phyloP scores from a whole-genome alignment of 2,797 vertebrate genomes.

The Leptodactylus fallax region DNA sequence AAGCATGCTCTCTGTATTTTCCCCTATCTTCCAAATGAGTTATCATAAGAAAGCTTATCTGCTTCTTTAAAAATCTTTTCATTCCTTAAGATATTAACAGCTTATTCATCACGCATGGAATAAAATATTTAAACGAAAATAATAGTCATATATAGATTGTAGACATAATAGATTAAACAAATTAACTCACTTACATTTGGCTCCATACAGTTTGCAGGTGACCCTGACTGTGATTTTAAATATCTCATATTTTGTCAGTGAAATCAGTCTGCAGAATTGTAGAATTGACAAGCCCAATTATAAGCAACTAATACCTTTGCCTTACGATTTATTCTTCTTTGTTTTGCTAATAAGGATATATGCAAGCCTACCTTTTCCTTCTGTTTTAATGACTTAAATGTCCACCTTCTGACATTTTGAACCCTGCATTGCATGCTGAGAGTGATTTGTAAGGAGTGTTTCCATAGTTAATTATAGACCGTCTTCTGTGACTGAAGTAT shows the following conservation, averaged over 20 bases:
- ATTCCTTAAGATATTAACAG: not conserved
- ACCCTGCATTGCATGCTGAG: conserved; percentile 65
- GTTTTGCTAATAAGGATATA: conserved; percentile 23
- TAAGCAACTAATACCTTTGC: not conserved
- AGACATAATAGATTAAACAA: not conserved
- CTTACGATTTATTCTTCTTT: not conserved
- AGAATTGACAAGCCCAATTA: conserved; percentile 15
- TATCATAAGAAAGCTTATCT: not conserved
- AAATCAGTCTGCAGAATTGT: not conserved
- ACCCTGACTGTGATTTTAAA: not conserved
- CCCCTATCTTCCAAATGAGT: not conserved
- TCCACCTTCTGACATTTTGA: conserved; percentile 66
- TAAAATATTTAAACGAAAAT: not conserved
- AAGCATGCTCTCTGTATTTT: not conserved
- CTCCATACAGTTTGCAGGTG: not conserved
- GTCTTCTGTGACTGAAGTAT: conserved; percentile 76
- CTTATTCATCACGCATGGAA: not conserved
- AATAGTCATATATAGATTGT: not conserved
- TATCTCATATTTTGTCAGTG: too few relatives aligned
- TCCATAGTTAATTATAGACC: conserved; percentile 78
- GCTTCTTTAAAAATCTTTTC: not conserved
- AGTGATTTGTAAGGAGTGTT: conserved; percentile 80
- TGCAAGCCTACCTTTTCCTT: conserved; percentile 1
- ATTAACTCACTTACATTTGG: not conserved
- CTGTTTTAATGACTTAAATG: conserved; percentile 52